These are phyloP conservation scores for Lucilia sericata DNA, from an alignment of 1,140 invertebrate genomes.

Conservation along the genomic window DNA sequence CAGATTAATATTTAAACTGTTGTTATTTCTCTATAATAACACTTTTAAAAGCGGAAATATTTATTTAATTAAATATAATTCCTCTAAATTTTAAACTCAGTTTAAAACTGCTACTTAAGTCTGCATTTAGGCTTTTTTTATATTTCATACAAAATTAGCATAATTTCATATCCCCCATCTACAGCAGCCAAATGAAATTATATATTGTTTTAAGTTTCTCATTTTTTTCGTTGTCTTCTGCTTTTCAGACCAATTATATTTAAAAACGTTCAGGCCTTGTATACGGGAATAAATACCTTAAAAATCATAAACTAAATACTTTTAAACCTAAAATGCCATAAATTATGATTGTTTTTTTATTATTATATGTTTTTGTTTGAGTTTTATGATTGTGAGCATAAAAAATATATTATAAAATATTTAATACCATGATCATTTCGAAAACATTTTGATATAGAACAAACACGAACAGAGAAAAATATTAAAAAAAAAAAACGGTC, in stretches of 20 bases:
- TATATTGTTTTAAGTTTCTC: neutral
- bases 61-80: slow-evolving; percentile 5
- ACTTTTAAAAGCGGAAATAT: neutral
- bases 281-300: neutral
- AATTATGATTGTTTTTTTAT: slow-evolving; percentile 13
- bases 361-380: neutral
- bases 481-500: neutral
- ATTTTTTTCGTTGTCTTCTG: neutral
- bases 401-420: neutral
- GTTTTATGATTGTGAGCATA: neutral
- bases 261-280: neutral
- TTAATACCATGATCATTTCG: neutral
- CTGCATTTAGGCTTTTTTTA: neutral
- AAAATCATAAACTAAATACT: neutral
- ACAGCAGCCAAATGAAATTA: neutral
- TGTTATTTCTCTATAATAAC: too few species aligned
- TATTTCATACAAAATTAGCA: neutral
- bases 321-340: slow-evolving; percentile 1
- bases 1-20: too few species aligned
- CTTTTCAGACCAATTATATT: neutral
- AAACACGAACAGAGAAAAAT: neutral
- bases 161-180: neutral
- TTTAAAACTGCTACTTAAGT: too few species aligned
- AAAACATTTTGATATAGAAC: slow-evolving; percentile 12
- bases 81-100: too few species aligned